Conservation (phyloP, 2,888 invertebrate species). For the Fragum whitleyi region DNA sequence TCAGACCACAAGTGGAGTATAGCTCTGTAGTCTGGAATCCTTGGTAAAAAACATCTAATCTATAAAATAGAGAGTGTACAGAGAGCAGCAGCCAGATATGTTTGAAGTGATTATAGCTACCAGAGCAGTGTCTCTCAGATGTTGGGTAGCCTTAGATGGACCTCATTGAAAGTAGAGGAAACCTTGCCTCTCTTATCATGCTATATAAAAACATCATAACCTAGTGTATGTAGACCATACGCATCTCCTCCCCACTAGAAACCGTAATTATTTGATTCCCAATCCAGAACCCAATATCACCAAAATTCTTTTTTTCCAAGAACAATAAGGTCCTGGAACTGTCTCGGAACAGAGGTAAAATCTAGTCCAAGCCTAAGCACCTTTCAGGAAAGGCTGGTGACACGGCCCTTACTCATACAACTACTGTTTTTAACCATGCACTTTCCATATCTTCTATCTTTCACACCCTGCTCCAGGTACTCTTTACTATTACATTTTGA, state of each 20-base stretch:
- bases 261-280: constrained; percentile 23
- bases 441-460: too few relatives aligned
- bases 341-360: constrained; percentile 4
- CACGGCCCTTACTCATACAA: not conserved
- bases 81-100: constrained; percentile 34
- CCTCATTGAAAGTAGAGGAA: constrained; percentile 10
- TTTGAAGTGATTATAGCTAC: constrained; percentile 8
- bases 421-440: not conserved
- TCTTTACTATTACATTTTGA: too few relatives aligned
- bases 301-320: constrained; percentile 22
- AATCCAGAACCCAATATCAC: constrained; percentile 24
- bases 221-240: constrained; percentile 3
- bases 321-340: constrained; percentile 25
- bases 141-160: constrained; percentile 4
- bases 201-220: constrained; percentile 16
- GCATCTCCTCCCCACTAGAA: constrained; percentile 22
- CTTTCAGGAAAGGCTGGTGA: constrained; percentile 18
- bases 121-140: constrained; percentile 28
- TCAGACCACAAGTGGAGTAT: constrained; percentile 31
- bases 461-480: too few relatives aligned
- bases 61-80: constrained; percentile 24
- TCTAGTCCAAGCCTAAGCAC: constrained; percentile 25
- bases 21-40: constrained; percentile 22
- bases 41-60: constrained; percentile 22
- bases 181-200: not conserved